phyloP scores from a whole-genome alignment of 2,888 invertebrate species.

The Augochlorella aurata region DNA sequence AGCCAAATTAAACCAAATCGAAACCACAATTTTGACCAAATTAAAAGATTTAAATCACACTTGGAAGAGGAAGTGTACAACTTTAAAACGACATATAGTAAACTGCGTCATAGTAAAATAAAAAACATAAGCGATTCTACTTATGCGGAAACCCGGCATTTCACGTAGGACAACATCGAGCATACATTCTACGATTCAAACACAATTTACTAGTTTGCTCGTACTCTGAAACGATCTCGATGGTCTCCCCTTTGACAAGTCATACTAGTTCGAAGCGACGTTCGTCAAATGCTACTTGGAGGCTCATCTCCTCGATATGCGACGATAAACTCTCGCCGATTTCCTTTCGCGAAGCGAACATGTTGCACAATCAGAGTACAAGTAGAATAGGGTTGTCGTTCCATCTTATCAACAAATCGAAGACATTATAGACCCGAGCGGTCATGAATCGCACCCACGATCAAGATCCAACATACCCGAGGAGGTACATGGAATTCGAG shows the following conservation, averaged over 20 bases:
- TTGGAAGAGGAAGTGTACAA: background rate
- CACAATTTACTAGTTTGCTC: background rate
- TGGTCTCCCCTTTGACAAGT: background rate
- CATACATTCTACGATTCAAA: background rate
- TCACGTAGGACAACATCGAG: background rate
- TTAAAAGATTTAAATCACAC: background rate
- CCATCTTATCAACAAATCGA: slow-evolving; percentile 32
- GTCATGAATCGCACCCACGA: background rate
- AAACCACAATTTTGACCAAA: background rate
- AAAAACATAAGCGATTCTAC: no score
- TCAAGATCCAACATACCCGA: background rate
- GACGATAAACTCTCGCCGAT: slow-evolving; percentile 9
- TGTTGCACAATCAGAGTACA: background rate
- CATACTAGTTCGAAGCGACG: background rate
- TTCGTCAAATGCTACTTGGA: background rate
- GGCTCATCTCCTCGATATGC: slow-evolving; percentile 4
- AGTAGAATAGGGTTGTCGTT: slow-evolving; percentile 8
- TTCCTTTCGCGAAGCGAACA: background rate
- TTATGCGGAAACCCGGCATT: no score
- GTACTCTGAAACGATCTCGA: background rate
- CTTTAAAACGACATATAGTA: background rate
- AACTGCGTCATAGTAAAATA: no score
- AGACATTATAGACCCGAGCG: background rate
- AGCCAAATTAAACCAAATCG: no score
- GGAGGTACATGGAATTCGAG: background rate